Conservation (phyloP, 2,888 invertebrate species). For the Orchestes rusci region DNA sequence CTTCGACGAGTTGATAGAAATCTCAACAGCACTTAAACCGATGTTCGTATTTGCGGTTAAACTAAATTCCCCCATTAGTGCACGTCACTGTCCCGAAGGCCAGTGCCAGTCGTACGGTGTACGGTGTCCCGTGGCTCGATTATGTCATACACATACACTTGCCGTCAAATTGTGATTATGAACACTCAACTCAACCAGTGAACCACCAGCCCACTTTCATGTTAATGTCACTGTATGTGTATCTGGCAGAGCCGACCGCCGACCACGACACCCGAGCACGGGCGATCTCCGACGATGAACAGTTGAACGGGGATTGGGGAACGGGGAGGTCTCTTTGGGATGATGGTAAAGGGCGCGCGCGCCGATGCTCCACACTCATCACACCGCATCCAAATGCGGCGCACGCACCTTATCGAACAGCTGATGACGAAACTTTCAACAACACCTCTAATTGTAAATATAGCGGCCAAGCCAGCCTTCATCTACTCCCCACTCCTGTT, state of each 20-base stretch:
- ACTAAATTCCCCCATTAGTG: conserved; percentile 46
- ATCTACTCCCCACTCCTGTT: conserved; percentile 15
- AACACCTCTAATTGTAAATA: conserved; percentile 22
- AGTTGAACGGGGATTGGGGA: too few species aligned
- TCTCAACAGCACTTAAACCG: conserved; percentile 44
- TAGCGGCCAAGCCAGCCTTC: conserved; percentile 6
- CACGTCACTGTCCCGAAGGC: conserved; percentile 38
- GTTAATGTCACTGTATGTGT: conserved; percentile 38
- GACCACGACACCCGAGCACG: conserved; percentile 32
- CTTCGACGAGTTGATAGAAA: conserved; percentile 39
- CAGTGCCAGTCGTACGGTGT: conserved; percentile 31
- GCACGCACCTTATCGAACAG: conserved; percentile 38
- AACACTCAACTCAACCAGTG: conserved; percentile 41
- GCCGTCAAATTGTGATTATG: conserved; percentile 28
- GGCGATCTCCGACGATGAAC: conserved; percentile 30
- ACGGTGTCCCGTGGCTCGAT: conserved; percentile 32
- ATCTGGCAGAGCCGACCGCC: conserved; percentile 29
- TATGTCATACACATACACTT: conserved; percentile 38
- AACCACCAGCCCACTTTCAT: conserved; percentile 40
- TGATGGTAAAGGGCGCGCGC: conserved; percentile 16
- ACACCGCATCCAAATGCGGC: conserved; percentile 18
- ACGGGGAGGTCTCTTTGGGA: conserved; percentile 1
- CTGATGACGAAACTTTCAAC: conserved; percentile 35
- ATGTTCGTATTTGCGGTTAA: conserved; percentile 44
- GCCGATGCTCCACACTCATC: conserved; percentile 12